These are phyloP conservation scores for Carollia perspicillata DNA, from an alignment of 2,113 vertebrate species.

Conservation along the genomic window DNA sequence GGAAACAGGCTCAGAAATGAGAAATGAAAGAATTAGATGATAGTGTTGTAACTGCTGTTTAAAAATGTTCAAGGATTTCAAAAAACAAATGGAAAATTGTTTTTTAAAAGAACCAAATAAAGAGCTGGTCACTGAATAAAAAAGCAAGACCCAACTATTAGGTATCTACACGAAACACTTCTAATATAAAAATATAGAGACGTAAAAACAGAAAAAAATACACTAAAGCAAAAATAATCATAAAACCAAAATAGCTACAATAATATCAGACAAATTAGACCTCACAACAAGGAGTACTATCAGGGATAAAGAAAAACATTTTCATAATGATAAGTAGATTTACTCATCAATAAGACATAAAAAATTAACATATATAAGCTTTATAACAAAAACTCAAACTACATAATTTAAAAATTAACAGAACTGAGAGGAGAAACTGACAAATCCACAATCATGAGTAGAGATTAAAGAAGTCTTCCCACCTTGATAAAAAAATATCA, in stretches of 20 bases:
- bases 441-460: neutral
- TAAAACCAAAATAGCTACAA: neutral
- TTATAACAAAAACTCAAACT: conserved; percentile 28
- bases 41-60: neutral
- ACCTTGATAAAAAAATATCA: neutral
- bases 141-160: neutral
- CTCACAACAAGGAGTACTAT: neutral
- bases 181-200: neutral
- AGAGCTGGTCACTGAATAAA: neutral
- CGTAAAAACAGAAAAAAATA: neutral
- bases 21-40: neutral
- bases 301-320: neutral
- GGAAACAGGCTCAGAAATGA: neutral
- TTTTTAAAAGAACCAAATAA: neutral
- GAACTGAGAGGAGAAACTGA: neutral
- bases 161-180: neutral
- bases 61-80: conserved; percentile 3
- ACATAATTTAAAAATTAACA: neutral
- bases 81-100: neutral
- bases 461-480: neutral
- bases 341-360: neutral
- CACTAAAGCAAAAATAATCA: neutral
- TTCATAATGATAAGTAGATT: neutral
- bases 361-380: neutral
- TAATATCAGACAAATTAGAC: neutral